Percentiles rank a stretch among this genome's conserved stretches.
Conservation (phyloP, 1,140 invertebrate species). For the Leucophenga varia region DNA sequence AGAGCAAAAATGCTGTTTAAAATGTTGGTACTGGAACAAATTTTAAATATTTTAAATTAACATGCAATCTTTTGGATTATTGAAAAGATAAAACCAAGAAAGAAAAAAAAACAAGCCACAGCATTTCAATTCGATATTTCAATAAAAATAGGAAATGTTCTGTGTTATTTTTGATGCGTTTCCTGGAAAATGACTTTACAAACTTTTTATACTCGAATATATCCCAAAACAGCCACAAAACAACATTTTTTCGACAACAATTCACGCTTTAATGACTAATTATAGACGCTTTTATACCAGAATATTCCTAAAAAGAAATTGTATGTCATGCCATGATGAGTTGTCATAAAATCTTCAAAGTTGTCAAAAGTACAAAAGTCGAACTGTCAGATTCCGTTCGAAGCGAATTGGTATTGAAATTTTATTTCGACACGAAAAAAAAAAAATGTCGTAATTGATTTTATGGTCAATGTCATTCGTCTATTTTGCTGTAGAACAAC, state of each 20-base stretch:
- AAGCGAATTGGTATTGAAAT: conserved; percentile 12
- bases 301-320: conserved; percentile 15
- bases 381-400: conserved; percentile 2
- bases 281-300: conserved; percentile 38
- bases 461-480: conserved; percentile 45
- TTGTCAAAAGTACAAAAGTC: conserved; percentile 11
- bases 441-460: conserved; percentile 48
- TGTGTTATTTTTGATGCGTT: neutral
- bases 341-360: conserved; percentile 51
- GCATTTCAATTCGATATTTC: conserved; percentile 15
- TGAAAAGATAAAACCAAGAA: too few species aligned
- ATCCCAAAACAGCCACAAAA: conserved; percentile 8
- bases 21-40: too few species aligned
- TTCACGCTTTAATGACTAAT: conserved; percentile 52
- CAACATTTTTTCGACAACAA: conserved; percentile 26
- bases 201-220: conserved; percentile 12
- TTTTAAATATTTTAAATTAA: too few species aligned
- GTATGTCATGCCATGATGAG: conserved; percentile 50
- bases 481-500: neutral
- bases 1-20: too few species aligned
- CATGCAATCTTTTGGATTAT: too few species aligned
- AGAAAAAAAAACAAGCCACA: too few species aligned
- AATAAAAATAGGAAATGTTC: neutral
- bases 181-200: conserved; percentile 24
- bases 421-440: conserved; percentile 10